Percentiles rank a stretch among this genome's conserved stretches.
These are phyloP conservation scores for Sebastes nivosus DNA, from an alignment of 2,797 vertebrate genomes.

Conservation along the genomic window DNA sequence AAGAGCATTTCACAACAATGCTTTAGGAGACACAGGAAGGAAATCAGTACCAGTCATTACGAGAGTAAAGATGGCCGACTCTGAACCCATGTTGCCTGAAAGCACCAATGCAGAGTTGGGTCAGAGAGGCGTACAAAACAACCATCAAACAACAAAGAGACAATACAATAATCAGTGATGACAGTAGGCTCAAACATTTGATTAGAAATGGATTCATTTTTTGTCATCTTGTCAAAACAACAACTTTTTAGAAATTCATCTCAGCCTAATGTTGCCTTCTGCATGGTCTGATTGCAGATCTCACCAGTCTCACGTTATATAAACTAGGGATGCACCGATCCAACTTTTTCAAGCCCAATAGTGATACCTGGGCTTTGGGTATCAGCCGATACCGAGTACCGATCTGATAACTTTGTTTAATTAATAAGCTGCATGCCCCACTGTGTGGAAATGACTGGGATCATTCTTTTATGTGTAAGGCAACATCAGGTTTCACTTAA, in stretches of 20 bases:
- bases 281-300: not conserved
- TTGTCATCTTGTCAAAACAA: not conserved
- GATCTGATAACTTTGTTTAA: too few species aligned
- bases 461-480: too few species aligned
- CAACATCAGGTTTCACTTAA: too few species aligned
- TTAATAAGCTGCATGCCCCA: too few species aligned
- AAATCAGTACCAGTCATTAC: constrained; percentile 10
- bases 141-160: not conserved
- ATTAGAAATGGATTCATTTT: not conserved
- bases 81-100: not conserved
- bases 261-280: not conserved
- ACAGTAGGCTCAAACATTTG: not conserved
- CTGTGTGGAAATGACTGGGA: too few species aligned
- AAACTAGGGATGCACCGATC: not conserved
- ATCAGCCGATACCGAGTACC: too few species aligned
- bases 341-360: too few species aligned
- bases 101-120: not conserved
- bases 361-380: too few species aligned
- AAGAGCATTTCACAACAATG: constrained; percentile 30
- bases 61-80: not conserved
- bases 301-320: not conserved
- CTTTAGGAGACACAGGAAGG: constrained; percentile 19
- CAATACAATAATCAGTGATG: not conserved
- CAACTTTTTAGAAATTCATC: not conserved
- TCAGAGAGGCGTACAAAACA: not conserved